These are phyloP conservation scores for Mobula hypostoma DNA, from an alignment of 2,113 vertebrate genomes.

Conservation along the genomic window DNA sequence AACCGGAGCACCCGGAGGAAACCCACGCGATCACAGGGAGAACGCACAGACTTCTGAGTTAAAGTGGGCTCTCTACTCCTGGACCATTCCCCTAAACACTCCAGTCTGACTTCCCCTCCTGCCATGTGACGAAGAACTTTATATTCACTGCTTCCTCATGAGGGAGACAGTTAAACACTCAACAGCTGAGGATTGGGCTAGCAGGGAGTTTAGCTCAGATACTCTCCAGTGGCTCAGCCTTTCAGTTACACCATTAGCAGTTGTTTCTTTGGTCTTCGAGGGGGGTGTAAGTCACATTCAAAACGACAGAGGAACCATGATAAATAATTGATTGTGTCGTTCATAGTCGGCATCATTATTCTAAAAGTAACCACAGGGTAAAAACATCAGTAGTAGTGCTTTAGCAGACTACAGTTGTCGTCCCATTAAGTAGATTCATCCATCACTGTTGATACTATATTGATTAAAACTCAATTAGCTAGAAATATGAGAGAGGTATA, in stretches of 20 bases:
- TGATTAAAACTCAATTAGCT: constrained; percentile 8
- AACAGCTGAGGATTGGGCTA: neutral
- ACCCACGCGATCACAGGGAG: too few species aligned
- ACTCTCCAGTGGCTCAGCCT: neutral
- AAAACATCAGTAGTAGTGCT: neutral
- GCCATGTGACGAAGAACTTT: neutral
- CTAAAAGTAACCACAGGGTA: too few species aligned
- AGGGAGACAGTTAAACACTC: neutral
- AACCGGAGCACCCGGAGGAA: too few species aligned
- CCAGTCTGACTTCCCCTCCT: neutral
- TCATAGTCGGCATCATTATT: neutral
- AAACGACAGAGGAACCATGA: neutral
- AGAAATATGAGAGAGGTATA: neutral
- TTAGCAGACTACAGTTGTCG: neutral
- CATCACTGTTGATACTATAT: neutral
- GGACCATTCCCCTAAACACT: neutral
- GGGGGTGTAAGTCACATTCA: neutral
- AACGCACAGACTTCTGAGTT: too few species aligned
- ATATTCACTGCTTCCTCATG: neutral
- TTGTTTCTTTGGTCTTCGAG: neutral
- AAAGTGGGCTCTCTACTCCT: neutral
- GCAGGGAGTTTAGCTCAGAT: neutral
- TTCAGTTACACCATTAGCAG: neutral
- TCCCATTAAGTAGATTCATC: neutral
- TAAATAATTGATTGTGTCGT: neutral